Evolutionary conservation across 2,888 invertebrate species (phyloP), one percentile per base, ranked within the genome.

Genomic region (Meliscaeva auricollis): DNA sequence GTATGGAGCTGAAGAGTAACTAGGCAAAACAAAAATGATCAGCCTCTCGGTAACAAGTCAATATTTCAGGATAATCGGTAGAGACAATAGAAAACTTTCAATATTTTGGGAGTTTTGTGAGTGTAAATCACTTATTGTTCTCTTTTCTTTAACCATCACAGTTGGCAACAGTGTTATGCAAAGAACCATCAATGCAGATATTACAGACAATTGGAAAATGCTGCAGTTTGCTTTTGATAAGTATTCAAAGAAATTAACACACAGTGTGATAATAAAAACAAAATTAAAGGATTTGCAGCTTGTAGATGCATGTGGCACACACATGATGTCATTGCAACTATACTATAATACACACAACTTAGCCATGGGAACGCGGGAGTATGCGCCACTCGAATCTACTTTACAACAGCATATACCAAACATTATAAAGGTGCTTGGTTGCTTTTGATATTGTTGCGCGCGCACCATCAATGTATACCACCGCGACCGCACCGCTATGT

Each of bases 171-270:
- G 11, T 32, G 7, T 15, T 54, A 1, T 3, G 20, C 38, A 44
- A 17, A 41, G 8, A 48, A 9, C 76, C 73, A 72, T 77, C 72
- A 82, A 66, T 72, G 76, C 72, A 46, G 69, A 80, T 76, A 80
- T 80, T 60, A 73, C 66, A 76, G 69, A 81, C 85, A 85, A 85
- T 81, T 84, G 84, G 75, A 77, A 81, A 85, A 77, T 81, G 56
- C 52, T 73, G 85, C 73, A 81, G 76, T 69, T 76, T 48, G 72
- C 26, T 3, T 72, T 80, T 76, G 76, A 76, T 80, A 80, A 76
- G 75, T 80, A 76, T 76, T 76, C 85, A 85, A 60, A 60, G 81
- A 85, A 85, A 85, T 85, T 85, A 85, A 85, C 85, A 85, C 85
- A 76, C 76, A 13, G 62, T 46, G 62, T 60, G 72, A 75, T 72